Evolutionary conservation across 2,797 vertebrate genomes (phyloP).

Genomic region (Bryconaethiops microstoma): DNA sequence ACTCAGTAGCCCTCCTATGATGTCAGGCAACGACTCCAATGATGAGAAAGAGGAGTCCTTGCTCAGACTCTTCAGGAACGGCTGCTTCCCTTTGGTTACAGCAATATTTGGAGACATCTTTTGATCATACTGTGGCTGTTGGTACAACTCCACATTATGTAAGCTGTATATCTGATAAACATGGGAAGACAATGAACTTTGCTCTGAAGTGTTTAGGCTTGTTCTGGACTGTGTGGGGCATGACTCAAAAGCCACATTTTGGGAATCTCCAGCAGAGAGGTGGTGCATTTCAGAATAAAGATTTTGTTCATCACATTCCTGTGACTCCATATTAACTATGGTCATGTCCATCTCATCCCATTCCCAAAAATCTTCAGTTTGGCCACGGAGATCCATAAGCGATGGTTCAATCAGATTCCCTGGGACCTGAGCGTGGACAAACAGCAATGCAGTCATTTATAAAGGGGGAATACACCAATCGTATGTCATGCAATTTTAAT

Average conservation of each 20-base stretch:
- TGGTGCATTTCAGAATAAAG: slow-evolving; percentile 64
- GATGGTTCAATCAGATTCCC: slow-evolving; percentile 87
- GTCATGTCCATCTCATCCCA: slow-evolving; percentile 98
- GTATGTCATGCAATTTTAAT: slow-evolving; percentile 53
- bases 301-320: slow-evolving; percentile 70
- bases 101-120: slow-evolving; percentile 65
- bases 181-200: slow-evolving; percentile 58
- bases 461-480: background rate
- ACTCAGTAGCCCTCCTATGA: slow-evolving; percentile 75
- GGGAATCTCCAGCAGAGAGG: slow-evolving; percentile 55
- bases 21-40: slow-evolving; percentile 88
- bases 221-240: slow-evolving; percentile 58
- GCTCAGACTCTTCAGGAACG: slow-evolving; percentile 84
- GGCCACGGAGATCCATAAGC: slow-evolving; percentile 83
- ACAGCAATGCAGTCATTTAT: slow-evolving; percentile 13
- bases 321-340: slow-evolving; percentile 79
- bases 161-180: slow-evolving; percentile 92
- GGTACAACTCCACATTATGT: slow-evolving; percentile 83
- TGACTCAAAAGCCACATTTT: slow-evolving; percentile 58
- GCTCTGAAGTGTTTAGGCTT: slow-evolving; percentile 56
- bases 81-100: slow-evolving; percentile 69
- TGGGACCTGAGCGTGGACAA: slow-evolving; percentile 76
- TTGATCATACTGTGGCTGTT: slow-evolving; percentile 73
- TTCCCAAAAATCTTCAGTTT: slow-evolving; percentile 90
- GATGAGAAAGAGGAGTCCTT: slow-evolving; percentile 93